These are phyloP conservation scores for Oncopodura yosiiana DNA, from an alignment of 1,140 invertebrate genomes.

Conservation along the genomic window DNA sequence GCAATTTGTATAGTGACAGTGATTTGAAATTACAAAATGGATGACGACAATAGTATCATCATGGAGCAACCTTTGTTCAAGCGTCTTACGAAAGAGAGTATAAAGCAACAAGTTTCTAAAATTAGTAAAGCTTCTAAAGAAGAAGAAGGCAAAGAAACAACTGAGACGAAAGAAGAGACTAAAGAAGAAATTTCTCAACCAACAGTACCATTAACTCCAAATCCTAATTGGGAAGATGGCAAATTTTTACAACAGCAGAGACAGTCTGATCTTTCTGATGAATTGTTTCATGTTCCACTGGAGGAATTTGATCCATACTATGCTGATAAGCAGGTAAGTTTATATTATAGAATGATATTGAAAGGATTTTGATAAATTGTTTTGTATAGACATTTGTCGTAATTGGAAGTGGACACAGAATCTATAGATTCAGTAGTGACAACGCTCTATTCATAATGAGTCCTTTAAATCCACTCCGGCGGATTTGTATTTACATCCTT, in stretches of 20 bases:
- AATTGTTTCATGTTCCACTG: constrained; percentile 4
- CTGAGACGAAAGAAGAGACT: too few relatives aligned
- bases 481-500: not conserved
- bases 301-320: constrained; percentile 11
- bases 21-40: too few relatives aligned
- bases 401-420: constrained; percentile 6
- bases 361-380: not conserved
- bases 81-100: too few relatives aligned
- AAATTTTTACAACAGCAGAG: constrained; percentile 1
- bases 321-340: constrained; percentile 2
- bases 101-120: too few relatives aligned
- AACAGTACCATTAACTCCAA: constrained; percentile 1
- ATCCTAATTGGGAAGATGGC: not conserved
- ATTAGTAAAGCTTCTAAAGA: too few relatives aligned
- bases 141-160: too few relatives aligned
- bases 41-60: too few relatives aligned
- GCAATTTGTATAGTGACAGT: too few relatives aligned
- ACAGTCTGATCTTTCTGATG: constrained; percentile 11
- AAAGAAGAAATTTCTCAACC: too few relatives aligned
- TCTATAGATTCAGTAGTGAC: constrained; percentile 8
- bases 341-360: not conserved
- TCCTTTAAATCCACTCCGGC: constrained; percentile 4
- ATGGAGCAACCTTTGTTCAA: too few relatives aligned
- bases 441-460: constrained; percentile 4
- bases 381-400: constrained; percentile 7